Evolutionary conservation across 2,888 invertebrate genomes (phyloP), one percentile per base, ranked within the genome.

Genomic region (Psylliodes chrysocephalus): DNA sequence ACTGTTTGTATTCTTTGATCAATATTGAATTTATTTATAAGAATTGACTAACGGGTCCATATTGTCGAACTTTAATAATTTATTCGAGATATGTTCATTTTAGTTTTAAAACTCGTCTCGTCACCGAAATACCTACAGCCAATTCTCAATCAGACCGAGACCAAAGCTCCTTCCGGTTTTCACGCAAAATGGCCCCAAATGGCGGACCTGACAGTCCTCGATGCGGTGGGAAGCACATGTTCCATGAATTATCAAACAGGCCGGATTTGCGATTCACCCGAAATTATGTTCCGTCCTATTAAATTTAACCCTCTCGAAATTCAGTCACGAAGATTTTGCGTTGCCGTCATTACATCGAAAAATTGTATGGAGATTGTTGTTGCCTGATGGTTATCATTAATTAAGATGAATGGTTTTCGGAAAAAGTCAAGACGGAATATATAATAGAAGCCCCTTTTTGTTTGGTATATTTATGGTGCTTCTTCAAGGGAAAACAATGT

Each of bases 281-380:
- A 60, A 64, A 54, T 60, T 55, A 30, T 25, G 64, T 60, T 60
- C 55, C 64, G 64, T 15, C 55, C 60, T 53, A 64, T 55, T 64
- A 55, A 55, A 44, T 60, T 35, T 53, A 64, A 60, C 64, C 64
- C 59, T 47, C 54, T 54, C 54, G 19, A 42, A 56, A 35, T 17
- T 46, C 18, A 18, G 35, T 35, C 56, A 47, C 47, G 56, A 25
- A 55, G 30, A 25, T 30, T 19, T 55, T 44, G 15, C 14, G 10
- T 28, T 42, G 15, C 30, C 25, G 18, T 55, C 55, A 18, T 55
- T 30, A 44, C 28, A 17, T 44, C 44, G 28, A 44, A 55, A 55
- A 46, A 46, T 46, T 46, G 22, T 25, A 46, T 25, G 12, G 22
- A 46, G 46, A 46, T 46, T 46, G n/a, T 22, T 25, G 22, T 33